phyloP scores from a whole-genome alignment of 1,140 invertebrate species.

The Hyposmocoma kahamanoa region DNA sequence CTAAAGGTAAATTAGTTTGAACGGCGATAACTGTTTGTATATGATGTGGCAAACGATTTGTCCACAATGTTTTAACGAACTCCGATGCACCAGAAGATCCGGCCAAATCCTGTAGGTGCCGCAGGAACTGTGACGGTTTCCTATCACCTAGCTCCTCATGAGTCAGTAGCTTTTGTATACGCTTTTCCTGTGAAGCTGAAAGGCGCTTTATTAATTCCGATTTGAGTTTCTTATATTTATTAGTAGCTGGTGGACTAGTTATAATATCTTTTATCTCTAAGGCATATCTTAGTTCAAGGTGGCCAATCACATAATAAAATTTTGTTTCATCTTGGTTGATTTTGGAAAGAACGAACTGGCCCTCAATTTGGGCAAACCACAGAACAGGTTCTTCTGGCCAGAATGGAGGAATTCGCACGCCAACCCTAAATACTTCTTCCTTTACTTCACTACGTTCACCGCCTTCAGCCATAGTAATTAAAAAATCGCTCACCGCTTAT shows the following conservation, averaged over 20 bases:
- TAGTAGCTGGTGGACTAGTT: neutral
- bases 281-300: slow-evolving; percentile 1
- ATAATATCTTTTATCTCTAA: neutral
- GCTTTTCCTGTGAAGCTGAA: neutral
- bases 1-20: neutral
- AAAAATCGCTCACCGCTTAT: neutral
- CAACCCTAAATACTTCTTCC: neutral
- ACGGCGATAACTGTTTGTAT: neutral
- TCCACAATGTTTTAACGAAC: neutral
- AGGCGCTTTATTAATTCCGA: neutral
- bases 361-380: slow-evolving; percentile 11
- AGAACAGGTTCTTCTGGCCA: neutral
- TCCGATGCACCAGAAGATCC: neutral
- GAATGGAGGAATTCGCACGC: neutral
- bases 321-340: slow-evolving; percentile 25
- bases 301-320: slow-evolving; percentile 14
- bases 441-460: neutral
- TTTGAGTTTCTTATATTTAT: neutral
- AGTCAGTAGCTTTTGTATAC: neutral
- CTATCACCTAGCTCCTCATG: neutral
- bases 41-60: neutral
- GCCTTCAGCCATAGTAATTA: neutral
- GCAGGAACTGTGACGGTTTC: neutral
- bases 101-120: neutral
- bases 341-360: slow-evolving; percentile 8